These are phyloP conservation scores for Gobio occitaniae DNA, from an alignment of 2,797 vertebrate species.

Conservation along the genomic window DNA sequence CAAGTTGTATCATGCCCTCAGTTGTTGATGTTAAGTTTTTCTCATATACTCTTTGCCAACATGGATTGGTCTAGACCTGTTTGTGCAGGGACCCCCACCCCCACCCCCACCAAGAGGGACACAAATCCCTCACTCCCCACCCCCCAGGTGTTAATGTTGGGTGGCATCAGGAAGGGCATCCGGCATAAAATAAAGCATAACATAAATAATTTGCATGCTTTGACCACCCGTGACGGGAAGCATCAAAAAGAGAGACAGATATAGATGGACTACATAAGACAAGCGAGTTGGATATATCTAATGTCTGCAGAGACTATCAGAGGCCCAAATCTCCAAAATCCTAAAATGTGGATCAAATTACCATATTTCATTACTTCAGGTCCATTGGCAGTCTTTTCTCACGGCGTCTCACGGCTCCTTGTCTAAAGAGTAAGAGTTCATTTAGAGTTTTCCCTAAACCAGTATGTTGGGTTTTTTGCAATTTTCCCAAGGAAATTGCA, in stretches of 20 bases:
- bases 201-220: too few relatives aligned
- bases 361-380: neutral
- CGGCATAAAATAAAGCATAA: too few relatives aligned
- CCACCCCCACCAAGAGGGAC: neutral
- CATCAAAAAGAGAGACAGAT: too few relatives aligned
- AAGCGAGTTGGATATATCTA: too few relatives aligned
- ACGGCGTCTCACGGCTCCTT: neutral
- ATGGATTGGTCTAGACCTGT: slow-evolving; percentile 61
- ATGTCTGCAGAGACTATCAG: neutral
- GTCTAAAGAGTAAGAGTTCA: slow-evolving; percentile 6
- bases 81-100: neutral
- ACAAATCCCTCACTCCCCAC: neutral
- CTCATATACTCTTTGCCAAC: slow-evolving; percentile 52
- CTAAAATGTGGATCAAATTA: neutral
- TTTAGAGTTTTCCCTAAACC: slow-evolving; percentile 30
- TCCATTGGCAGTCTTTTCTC: neutral
- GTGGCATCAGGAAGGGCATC: too few relatives aligned
- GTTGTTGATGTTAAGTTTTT: slow-evolving; percentile 51
- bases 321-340: neutral
- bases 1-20: slow-evolving; percentile 50
- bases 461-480: slow-evolving; percentile 34
- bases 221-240: too few relatives aligned
- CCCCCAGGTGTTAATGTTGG: too few relatives aligned
- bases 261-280: too few relatives aligned
- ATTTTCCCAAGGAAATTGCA: slow-evolving; percentile 9